Conservation (phyloP, 2,888 invertebrate genomes). For the Cantharis lateralis region DNA sequence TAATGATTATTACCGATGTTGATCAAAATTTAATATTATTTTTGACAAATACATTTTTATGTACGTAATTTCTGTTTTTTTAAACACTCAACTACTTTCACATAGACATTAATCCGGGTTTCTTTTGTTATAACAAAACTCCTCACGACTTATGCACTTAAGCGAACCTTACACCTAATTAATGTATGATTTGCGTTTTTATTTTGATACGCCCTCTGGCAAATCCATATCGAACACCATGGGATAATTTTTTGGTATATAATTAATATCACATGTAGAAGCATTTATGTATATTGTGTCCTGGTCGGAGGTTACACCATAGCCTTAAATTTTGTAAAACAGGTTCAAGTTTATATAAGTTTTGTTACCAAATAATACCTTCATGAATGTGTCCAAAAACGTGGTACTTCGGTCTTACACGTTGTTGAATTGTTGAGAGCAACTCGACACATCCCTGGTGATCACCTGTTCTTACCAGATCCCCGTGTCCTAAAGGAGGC, state of each 20-base stretch:
- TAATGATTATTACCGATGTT: not conserved
- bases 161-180: not conserved
- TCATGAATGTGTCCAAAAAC: slow-evolving; percentile 89
- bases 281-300: slow-evolving; percentile 82
- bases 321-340: slow-evolving; percentile 58
- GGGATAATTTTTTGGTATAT: slow-evolving; percentile 75
- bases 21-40: slow-evolving; percentile 1
- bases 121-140: not conserved
- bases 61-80: not conserved
- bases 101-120: not conserved
- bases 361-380: slow-evolving; percentile 53
- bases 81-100: not conserved
- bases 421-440: slow-evolving; percentile 72
- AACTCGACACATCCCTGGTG: slow-evolving; percentile 84
- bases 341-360: not conserved
- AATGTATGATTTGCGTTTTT: not conserved
- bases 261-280: slow-evolving; percentile 80
- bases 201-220: slow-evolving; percentile 43
- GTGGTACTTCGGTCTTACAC: slow-evolving; percentile 83
- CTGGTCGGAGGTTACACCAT: slow-evolving; percentile 82
- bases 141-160: not conserved
- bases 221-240: slow-evolving; percentile 77
- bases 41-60: not conserved
- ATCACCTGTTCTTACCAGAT: slow-evolving; percentile 72
- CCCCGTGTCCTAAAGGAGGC: slow-evolving; percentile 83